These are phyloP conservation scores for Pristis pectinata DNA, from an alignment of 2,797 vertebrate genomes.

Conservation along the genomic window DNA sequence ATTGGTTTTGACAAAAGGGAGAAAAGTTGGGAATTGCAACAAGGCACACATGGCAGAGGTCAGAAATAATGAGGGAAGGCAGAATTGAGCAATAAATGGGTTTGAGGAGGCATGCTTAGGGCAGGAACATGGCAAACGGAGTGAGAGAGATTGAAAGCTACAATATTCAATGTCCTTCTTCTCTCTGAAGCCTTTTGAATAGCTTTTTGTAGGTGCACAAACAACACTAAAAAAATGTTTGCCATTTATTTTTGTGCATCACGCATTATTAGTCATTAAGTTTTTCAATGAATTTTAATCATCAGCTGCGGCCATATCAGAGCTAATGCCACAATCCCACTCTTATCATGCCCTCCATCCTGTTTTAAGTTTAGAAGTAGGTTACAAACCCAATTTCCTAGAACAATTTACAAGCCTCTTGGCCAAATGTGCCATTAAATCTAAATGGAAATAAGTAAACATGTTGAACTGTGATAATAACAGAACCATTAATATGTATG, in stretches of 20 bases:
- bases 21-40: not conserved
- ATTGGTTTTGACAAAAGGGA: not conserved
- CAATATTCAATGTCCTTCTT: not conserved
- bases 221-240: not conserved
- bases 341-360: slow-evolving; percentile 8
- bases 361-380: not conserved
- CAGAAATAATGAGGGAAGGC: not conserved
- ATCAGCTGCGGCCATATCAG: not conserved
- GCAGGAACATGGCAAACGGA: not conserved
- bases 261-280: not conserved
- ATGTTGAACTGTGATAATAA: slow-evolving; percentile 34
- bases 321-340: not conserved
- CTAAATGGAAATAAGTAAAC: slow-evolving; percentile 22
- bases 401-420: slow-evolving; percentile 9
- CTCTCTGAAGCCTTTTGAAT: not conserved
- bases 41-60: not conserved
- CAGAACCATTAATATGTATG: slow-evolving; percentile 17
- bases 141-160: too few species aligned
- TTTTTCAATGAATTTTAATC: slow-evolving; percentile 25
- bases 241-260: not conserved
- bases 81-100: not conserved
- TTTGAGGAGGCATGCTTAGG: too few species aligned
- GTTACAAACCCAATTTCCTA: not conserved
- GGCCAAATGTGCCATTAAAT: slow-evolving; percentile 25
- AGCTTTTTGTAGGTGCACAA: not conserved